These are phyloP conservation scores for Cryptocheilus praepositus DNA, from an alignment of 2,888 invertebrate genomes.

Conservation along the genomic window DNA sequence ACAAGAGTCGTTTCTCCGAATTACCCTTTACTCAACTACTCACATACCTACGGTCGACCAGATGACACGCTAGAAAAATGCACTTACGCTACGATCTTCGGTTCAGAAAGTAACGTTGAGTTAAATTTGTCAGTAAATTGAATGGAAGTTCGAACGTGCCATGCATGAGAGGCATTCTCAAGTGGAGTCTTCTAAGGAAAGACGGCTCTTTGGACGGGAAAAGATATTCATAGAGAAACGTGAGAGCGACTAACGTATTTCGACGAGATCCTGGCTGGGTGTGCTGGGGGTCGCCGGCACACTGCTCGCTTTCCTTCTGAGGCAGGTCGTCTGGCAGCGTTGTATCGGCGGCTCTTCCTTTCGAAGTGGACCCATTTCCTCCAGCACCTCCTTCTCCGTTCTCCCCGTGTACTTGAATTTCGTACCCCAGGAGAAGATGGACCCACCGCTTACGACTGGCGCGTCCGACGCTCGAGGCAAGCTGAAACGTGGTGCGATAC, in stretches of 20 bases:
- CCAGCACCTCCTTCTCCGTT: conserved; percentile 93
- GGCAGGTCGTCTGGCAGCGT: conserved; percentile 80
- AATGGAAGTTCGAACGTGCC: neutral
- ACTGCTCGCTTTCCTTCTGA: conserved; percentile 87
- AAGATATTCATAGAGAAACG: too few relatives aligned
- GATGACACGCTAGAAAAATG: too few relatives aligned
- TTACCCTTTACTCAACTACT: too few relatives aligned
- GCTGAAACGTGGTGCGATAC: conserved; percentile 75
- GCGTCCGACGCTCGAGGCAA: conserved; percentile 91
- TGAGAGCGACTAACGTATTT: conserved; percentile 75
- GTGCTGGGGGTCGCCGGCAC: conserved; percentile 92
- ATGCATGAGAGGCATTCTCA: neutral
- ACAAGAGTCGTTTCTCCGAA: too few relatives aligned
- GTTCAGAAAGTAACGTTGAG: too few relatives aligned
- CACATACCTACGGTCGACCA: too few relatives aligned
- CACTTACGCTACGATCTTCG: too few relatives aligned
- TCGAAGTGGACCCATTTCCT: conserved; percentile 81
- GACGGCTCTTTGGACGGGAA: too few relatives aligned
- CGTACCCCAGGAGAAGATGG: conserved; percentile 94
- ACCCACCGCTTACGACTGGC: conserved; percentile 91
- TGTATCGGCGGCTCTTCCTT: conserved; percentile 78
- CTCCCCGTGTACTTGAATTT: conserved; percentile 95
- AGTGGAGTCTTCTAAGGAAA: too few relatives aligned
- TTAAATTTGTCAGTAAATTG: too few relatives aligned
- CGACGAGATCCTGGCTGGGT: conserved; percentile 81